These are phyloP conservation scores for Platysternon megacephalum DNA, from an alignment of 2,113 vertebrate species.

Conservation along the genomic window DNA sequence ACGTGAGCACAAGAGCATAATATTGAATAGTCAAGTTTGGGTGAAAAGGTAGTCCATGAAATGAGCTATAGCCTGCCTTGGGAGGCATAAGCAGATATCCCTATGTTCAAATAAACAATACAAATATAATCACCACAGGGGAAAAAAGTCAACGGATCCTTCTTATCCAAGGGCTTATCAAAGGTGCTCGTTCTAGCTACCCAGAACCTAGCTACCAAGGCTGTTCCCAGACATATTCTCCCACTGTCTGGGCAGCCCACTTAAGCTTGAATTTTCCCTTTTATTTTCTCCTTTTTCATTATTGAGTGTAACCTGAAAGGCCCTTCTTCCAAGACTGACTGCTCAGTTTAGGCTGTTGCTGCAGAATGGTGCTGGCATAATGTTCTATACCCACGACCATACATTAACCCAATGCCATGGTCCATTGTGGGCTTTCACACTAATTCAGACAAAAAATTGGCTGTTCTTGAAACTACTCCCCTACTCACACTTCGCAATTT, in stretches of 20 bases:
- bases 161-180: not conserved
- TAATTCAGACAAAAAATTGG: not conserved
- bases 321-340: not conserved
- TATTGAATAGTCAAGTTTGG: not conserved
- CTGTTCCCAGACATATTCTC: not conserved
- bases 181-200: not conserved
- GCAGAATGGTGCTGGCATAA: no score
- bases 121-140: not conserved
- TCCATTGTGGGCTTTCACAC: not conserved
- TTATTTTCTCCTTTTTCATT: not conserved
- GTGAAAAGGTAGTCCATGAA: not conserved
- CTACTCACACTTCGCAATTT: not conserved
- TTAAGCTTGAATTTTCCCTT: not conserved
- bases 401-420: no score
- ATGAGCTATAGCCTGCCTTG: not conserved
- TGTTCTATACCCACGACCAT: no score
- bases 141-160: not conserved
- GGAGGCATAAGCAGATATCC: not conserved
- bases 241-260: not conserved
- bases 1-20: not conserved
- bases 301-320: not conserved
- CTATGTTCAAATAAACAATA: not conserved
- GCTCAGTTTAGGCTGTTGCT: not conserved
- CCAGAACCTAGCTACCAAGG: not conserved
- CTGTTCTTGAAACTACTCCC: not conserved